phyloP scores from a whole-genome alignment of 2,113 vertebrate genomes.

The Syngnathus floridae region DNA sequence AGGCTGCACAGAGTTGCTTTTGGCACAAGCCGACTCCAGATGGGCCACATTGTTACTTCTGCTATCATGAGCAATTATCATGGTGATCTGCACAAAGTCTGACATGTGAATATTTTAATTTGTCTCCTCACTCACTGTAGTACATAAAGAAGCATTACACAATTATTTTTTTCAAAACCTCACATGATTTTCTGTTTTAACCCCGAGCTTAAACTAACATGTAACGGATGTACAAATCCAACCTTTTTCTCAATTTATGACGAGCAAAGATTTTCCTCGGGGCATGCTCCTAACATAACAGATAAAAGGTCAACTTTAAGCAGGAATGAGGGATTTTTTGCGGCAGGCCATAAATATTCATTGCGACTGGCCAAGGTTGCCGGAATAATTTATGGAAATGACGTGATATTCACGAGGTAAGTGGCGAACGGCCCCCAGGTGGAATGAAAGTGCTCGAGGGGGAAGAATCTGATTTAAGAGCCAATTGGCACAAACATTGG shows the following conservation, averaged over 20 bases:
- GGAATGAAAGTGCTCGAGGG: not conserved
- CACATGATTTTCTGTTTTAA: constrained; percentile 7
- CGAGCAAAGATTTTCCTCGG: constrained; percentile 23
- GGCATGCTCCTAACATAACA: constrained; percentile 35
- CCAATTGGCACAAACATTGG: constrained; percentile 11
- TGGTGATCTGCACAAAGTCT: constrained; percentile 26
- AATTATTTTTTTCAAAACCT: constrained; percentile 9
- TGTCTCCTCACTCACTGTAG: constrained; percentile 3
- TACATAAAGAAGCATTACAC: not conserved
- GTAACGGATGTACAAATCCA: constrained; percentile 29
- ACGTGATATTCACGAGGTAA: constrained; percentile 60
- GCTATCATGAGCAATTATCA: constrained; percentile 39
- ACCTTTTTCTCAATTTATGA: constrained; percentile 7
- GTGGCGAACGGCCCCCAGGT: constrained; percentile 38
- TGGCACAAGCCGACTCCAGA: constrained; percentile 44
- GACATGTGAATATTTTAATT: constrained; percentile 43
- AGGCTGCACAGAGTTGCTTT: constrained; percentile 25
- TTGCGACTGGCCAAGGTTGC: constrained; percentile 37
- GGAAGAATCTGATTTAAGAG: constrained; percentile 3
- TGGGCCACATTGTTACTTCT: constrained; percentile 37
- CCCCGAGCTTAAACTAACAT: constrained; percentile 31
- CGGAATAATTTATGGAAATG: constrained; percentile 62
- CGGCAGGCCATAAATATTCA: constrained; percentile 56
- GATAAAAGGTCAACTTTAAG: constrained; percentile 31
- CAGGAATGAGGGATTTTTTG: constrained; percentile 22